A percentile compares a stretch with the other conserved stretches of the same genome.
Evolutionary conservation across 2,888 invertebrate genomes (phyloP).

Genomic region (Agonopterix arenella): DNA sequence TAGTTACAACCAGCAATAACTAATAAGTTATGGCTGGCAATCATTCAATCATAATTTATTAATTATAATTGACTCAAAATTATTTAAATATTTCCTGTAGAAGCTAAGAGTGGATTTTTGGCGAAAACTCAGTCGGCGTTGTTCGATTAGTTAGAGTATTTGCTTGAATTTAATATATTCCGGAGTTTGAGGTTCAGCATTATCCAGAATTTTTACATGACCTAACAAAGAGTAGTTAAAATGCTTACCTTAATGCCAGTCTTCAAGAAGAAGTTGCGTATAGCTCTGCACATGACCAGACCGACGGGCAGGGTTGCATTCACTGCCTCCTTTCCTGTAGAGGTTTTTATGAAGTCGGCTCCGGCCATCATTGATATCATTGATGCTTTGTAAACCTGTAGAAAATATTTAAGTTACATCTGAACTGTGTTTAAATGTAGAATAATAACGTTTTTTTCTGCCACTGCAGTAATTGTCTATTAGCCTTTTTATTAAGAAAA

Average conservation of each 20-base stretch:
- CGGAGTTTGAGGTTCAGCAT: too few species aligned
- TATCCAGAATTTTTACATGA: too few species aligned
- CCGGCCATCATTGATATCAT: conserved; percentile 97
- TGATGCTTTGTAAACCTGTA: conserved; percentile 89
- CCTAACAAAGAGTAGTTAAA: background rate
- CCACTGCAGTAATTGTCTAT: background rate
- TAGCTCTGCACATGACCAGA: conserved; percentile 95
- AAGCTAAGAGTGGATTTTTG: too few species aligned
- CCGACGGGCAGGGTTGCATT: conserved; percentile 96
- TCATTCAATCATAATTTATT: too few species aligned
- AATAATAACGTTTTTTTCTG: background rate
- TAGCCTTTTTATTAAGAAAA: too few species aligned
- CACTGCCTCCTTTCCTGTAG: conserved; percentile 96
- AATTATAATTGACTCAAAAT: too few species aligned
- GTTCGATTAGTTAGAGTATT: too few species aligned
- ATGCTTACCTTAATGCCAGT: conserved; percentile 81
- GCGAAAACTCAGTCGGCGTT: too few species aligned
- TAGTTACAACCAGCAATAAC: too few species aligned
- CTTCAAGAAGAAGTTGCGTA: conserved; percentile 83
- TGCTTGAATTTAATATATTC: too few species aligned
- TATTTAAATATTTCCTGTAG: too few species aligned
- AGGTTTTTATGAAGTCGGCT: conserved; percentile 98
- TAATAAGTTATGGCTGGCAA: too few species aligned
- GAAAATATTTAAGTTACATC: conserved; percentile 2
- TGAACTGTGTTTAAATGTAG: background rate